Conservation (phyloP, 1,140 invertebrate species). For the Pseudomyrmex cubaensis region DNA sequence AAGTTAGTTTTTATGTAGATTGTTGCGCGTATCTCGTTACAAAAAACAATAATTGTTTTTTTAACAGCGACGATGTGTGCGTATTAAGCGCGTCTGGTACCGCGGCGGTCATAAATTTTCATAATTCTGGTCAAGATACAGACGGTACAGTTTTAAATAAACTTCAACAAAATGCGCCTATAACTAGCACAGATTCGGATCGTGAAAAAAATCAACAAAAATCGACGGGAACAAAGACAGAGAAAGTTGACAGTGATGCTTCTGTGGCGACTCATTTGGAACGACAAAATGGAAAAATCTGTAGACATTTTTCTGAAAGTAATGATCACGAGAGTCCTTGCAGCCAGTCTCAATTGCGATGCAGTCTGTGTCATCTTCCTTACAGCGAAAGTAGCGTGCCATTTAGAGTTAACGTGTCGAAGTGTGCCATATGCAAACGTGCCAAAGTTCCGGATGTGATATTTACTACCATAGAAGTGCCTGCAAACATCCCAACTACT, state of each 20-base stretch:
- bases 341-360: conserved; percentile 67
- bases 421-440: conserved; percentile 86
- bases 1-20: neutral
- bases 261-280: conserved; percentile 23
- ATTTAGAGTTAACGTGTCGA: conserved; percentile 88
- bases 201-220: conserved; percentile 74
- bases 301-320: conserved; percentile 79
- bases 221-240: conserved; percentile 65
- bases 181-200: conserved; percentile 76
- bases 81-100: conserved; percentile 97
- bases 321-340: conserved; percentile 78
- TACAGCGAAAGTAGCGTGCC: conserved; percentile 90
- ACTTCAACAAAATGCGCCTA: conserved; percentile 72
- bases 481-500: conserved; percentile 89
- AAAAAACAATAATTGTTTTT: conserved; percentile 12
- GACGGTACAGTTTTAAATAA: conserved; percentile 75
- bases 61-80: conserved; percentile 95
- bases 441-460: conserved; percentile 96
- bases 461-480: conserved; percentile 95
- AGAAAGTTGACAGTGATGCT: conserved; percentile 74
- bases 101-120: conserved; percentile 92
- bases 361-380: conserved; percentile 91
- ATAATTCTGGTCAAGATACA: conserved; percentile 81
- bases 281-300: conserved; percentile 53
- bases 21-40: neutral